Base-by-base conservation (phyloP, 1,140 invertebrate genomes). In the Lepidurus arcticus region DNA sequence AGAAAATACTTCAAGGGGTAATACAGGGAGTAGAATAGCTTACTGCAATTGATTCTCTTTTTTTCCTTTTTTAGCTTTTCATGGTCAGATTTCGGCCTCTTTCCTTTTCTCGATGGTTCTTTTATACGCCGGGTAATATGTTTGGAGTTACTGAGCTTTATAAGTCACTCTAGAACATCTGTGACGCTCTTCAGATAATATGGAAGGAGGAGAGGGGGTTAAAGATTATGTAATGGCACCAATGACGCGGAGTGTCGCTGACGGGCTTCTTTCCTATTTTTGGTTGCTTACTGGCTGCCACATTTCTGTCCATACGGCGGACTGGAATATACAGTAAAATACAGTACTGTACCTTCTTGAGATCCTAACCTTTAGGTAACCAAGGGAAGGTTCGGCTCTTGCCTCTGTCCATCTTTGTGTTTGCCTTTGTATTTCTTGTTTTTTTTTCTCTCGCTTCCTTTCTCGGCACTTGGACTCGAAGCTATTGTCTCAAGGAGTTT, bases 201-300 rank as follows among this genome's bases (percentile, higher is more conserved):
- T 9, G 21, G 53, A 65, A 65, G 53, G 21, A 65, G 53, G n/a
- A 34, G 34, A 2, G 53, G 53, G 7, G 53, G 9, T 65, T 65
- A 65, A 65, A 65, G 8, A 65, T 65, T 65, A 65, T 21, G 53
- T 65, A 65, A 65, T 65, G 53, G 53, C 53, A 65, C n/a, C 53
- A 65, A 65, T 65, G 53, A 65, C 53, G 7, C 0, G 53, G 34
- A 34, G 34, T 34, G 16, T 65, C 53, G 53, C 53, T 65, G 53
- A 65, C 53, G 16, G 53, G 53, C 53, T 65, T 65, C 7, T 65
- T 65, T 65, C n/a, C 9, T 65, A 16, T 9, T 1, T 65, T 16
- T 11, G 16, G 21, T 65, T 21, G 47, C 13, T 53, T 13, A 65
- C 26, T 26, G 26, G 26, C 26, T 26, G 26, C 4, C 34, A 34